Base-by-base conservation (phyloP, 2,888 invertebrate genomes). In the Deilephila porcellus region DNA sequence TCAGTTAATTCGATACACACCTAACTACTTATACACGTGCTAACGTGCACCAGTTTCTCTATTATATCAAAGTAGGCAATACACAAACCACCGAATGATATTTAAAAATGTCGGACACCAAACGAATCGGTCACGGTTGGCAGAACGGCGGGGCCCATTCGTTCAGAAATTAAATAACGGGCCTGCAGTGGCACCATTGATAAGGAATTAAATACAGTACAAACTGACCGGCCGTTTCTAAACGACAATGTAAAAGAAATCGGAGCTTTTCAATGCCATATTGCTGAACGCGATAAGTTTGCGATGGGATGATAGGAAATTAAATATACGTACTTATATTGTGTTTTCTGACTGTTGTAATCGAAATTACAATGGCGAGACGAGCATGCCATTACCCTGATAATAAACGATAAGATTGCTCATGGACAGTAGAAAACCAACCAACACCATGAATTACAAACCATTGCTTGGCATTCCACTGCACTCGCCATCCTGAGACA, bases 121-220 rank as follows among this genome's bases (percentile, higher is more conserved):
- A 52, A 67, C 25, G 20, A 63, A 71, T 89, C 84, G 81, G 88
- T 85, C 85, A 88, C 86, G 88, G 83, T 82, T 82, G 77, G 80
- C 82, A 82, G 82, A 81, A 84, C 81, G 74, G 81, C 80, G 76
- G 45, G 45, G 52, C 45, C 67, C 19, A 83, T 85, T 83, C 85
- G 85, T 84, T 85, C 85, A 83, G 84, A 91, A 91, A 92, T 92
- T 87, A 90, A 87, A 83, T 92, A 92, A 91, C 92, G 92, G 92
- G 77, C 86, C 86, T 14, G 67, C 67, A 71, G 83, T 88, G 87
- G 87, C 85, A 85, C 87, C 86, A 89, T 88, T 90, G 90, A 90
- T 90, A 89, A 91, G 84, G 84, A 88, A 88, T 89, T 89, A 88
- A 86, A 86, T 86, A 86, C 81, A 79, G 79, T 85, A 82, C 82